Evolutionary conservation across 2,113 vertebrate species (phyloP).

Genomic region (Otocyon megalotis): DNA sequence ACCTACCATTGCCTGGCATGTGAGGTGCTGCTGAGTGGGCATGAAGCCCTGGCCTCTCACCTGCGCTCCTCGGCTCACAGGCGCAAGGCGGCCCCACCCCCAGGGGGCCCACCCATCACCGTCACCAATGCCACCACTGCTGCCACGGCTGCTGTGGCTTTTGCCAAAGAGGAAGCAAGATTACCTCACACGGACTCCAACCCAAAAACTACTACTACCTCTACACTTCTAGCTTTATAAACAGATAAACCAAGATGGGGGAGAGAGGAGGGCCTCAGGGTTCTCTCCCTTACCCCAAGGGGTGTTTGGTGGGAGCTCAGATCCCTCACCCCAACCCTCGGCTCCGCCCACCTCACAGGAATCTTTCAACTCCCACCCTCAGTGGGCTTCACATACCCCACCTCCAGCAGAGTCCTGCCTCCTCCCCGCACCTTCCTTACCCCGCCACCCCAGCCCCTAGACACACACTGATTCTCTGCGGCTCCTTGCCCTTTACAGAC

Average conservation of each 20-base stretch:
- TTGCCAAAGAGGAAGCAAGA: constrained; percentile 89
- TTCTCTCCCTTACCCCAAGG: constrained; percentile 48
- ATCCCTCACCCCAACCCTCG: constrained; percentile 43
- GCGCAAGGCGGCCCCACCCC: constrained; percentile 77
- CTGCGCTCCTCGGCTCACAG: constrained; percentile 87
- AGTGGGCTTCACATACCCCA: constrained; percentile 73
- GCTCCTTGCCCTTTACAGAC: not conserved
- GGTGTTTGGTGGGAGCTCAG: constrained; percentile 58
- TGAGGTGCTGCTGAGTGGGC: constrained; percentile 87
- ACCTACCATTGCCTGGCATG: constrained; percentile 89
- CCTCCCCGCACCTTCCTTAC: not conserved
- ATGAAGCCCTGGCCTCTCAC: constrained; percentile 86
- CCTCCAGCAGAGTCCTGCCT: constrained; percentile 77
- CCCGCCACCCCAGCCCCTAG: not conserved
- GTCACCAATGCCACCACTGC: constrained; percentile 77
- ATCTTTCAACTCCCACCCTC: constrained; percentile 52
- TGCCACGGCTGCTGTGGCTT: constrained; percentile 83
- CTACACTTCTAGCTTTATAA: constrained; percentile 88
- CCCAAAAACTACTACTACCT: constrained; percentile 89
- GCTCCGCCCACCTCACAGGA: constrained; percentile 72
- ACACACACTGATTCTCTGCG: not conserved
- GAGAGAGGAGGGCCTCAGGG: constrained; percentile 17
- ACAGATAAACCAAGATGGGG: constrained; percentile 80
- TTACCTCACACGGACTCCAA: constrained; percentile 88
- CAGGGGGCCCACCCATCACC: constrained; percentile 72